These are phyloP conservation scores for Actinia tenebrosa DNA, from an alignment of 64 coral and sea anemone genomes.

Conservation along the genomic window DNA sequence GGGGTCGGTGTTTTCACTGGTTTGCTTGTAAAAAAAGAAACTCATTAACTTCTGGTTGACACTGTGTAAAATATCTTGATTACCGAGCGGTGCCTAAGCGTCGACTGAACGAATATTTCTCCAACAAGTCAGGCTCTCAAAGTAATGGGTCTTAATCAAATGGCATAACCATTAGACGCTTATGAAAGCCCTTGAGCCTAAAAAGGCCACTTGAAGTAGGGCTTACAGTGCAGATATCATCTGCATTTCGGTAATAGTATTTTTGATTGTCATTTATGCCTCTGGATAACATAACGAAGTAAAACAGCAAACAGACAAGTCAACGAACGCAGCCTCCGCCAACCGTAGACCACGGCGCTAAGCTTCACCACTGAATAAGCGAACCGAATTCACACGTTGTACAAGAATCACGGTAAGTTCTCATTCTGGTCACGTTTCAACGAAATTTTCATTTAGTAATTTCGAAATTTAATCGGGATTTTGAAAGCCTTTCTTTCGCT, in stretches of 20 bases:
- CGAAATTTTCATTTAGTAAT: neutral
- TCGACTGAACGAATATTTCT: neutral
- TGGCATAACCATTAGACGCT: constrained; percentile 23
- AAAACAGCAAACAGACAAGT: constrained; percentile 9
- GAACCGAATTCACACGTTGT: neutral
- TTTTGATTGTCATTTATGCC: neutral
- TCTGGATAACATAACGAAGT: neutral
- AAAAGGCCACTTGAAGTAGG: constrained; percentile 23
- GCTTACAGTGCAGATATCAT: constrained; percentile 20
- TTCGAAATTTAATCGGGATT: neutral
- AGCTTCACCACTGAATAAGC: neutral
- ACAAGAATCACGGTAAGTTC: neutral
- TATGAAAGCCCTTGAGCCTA: constrained; percentile 25
- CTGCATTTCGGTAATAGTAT: constrained; percentile 32
- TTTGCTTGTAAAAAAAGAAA: neutral
- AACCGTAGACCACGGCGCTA: neutral
- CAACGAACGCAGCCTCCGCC: neutral
- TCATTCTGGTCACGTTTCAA: neutral
- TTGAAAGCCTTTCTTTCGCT: neutral
- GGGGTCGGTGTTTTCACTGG: neutral
- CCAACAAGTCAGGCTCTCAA: neutral
- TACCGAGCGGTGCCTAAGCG: constrained; percentile 20
- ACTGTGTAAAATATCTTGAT: constrained; percentile 7
- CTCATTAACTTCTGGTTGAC: neutral
- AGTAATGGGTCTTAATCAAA: constrained; percentile 31